Base-by-base conservation (phyloP, 2,113 vertebrate genomes). In the Bubo bubo region DNA sequence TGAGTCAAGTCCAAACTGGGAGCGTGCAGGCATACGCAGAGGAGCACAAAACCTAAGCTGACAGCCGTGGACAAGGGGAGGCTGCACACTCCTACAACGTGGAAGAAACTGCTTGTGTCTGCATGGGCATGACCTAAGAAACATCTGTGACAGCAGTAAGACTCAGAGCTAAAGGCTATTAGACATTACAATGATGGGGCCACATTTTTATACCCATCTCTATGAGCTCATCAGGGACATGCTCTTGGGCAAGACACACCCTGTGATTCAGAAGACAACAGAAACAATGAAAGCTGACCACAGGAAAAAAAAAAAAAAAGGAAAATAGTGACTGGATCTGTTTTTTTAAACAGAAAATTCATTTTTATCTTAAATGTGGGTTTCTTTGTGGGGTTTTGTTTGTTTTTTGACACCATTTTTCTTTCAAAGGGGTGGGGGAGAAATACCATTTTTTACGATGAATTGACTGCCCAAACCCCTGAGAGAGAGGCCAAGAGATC, bases 41-140 rank as follows among this genome's bases (percentile, higher is more conserved):
- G 81, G 27, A 96, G 67, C 85, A 86, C 93, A 95, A 95, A 97
- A 79, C 58, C 66, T 21, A 73, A 95, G 77, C 17, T 87, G 95
- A 93, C 95, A 96, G 90, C 85, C 2, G 0, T 79, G 81, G 81
- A 70, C 66, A 68, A 75, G 49, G 53, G 70, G 53, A 34, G 39
- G 56, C 60, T 93, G 67, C 87, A 64, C 37, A 91, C 66, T 82
- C 74, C 84, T 67, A 22, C 62, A 90, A 12, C 0, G 0, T 39
- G 60, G 43, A 85, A 73, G 73, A 90, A 74, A 87, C 85, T 30
- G 72, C 77, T 79, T 79, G 39, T 79, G 74, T 70, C 62, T 93
- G 79, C n/a, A 37, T n/a, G 62, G 87, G 15, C 67, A 73, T 34
- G 79, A 79, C 77, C 52, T 82, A 72, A 93, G 74, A 73, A 95